Evolutionary conservation across 2,888 invertebrate species (phyloP), one percentile per base, ranked within the genome.

Genomic region (Cataglyphis livida): DNA sequence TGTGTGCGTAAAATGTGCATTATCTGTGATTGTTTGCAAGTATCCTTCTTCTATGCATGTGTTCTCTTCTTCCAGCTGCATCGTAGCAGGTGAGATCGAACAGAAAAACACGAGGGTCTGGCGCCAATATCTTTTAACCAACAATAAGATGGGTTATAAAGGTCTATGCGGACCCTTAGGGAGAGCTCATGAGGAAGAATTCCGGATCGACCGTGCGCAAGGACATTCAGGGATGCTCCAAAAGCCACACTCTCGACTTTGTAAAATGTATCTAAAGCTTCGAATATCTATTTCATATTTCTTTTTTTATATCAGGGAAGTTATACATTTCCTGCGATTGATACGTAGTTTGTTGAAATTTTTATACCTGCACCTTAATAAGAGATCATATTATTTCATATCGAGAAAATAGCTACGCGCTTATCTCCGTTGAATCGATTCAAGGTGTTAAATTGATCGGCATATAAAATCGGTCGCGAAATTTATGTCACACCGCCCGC

Each of bases 61-160:
- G 65, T 66, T 81, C 78, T 64, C 71, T 78, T 65, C 71, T 41
- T 73, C n/a, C 21, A 65, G 28, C 73, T 75, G 51, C 21, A 59
- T 9, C 12, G 41, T 74, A 88, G 89, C 89, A 90, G 90, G 89
- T 90, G 89, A 76, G 78, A 68, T 81, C 48, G 65, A 38, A 78
- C 57, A 82, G 81, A 76, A 86, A 88, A 32, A 57, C 83, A 83
- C 44, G 74, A 66, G 71, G 70, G 73, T 81, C 74, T 73, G 76
- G 76, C 90, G 87, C 90, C 91, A 91, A 90, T 91, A 91, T 85
- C 87, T 89, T 88, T 85, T 88, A 90, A 91, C 91, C 87, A n/a
- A 51, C 51, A 51, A 51, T 51, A 91, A 92, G 89, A 86, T 87
- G 84, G 86, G 66, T 70, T 76, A 82, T 66, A 76, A 84, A 84